These are phyloP conservation scores for Arvicanthis niloticus DNA, from an alignment of 2,113 vertebrate genomes.

Conservation along the genomic window DNA sequence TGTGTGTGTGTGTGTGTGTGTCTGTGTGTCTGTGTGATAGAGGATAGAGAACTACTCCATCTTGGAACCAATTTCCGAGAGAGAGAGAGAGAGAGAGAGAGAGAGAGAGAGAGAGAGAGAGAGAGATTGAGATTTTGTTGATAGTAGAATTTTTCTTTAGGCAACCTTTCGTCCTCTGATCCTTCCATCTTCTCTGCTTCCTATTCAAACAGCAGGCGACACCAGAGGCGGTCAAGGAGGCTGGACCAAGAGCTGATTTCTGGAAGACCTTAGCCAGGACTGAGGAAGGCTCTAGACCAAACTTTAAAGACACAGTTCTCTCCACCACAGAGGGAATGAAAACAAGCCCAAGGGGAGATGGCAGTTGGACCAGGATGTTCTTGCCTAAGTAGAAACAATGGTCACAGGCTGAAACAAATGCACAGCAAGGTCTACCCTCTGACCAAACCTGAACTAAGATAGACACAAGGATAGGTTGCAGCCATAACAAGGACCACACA, in stretches of 20 bases:
- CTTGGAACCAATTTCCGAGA: no score
- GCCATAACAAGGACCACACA: neutral
- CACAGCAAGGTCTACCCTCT: slow-evolving; percentile 26
- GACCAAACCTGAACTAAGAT: neutral
- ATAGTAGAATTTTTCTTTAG: neutral
- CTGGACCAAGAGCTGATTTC: neutral
- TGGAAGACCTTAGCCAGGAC: neutral
- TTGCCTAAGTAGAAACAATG: slow-evolving; percentile 27
- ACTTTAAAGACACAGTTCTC: neutral
- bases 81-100: no score
- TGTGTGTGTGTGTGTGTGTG: no score
- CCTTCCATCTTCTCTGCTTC: neutral
- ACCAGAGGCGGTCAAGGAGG: neutral
- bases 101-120: no score
- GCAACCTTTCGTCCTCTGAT: neutral
- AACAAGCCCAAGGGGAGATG: neutral
- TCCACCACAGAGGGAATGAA: neutral
- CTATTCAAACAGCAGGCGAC: neutral
- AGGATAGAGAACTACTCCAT: no score
- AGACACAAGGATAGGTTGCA: neutral
- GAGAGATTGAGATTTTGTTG: neutral
- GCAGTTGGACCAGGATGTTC: neutral
- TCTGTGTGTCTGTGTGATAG: no score
- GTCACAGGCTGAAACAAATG: neutral
- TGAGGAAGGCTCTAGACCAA: neutral